Evolutionary conservation across 2,888 invertebrate species (phyloP).

Genomic region (Oligia latruncula): DNA sequence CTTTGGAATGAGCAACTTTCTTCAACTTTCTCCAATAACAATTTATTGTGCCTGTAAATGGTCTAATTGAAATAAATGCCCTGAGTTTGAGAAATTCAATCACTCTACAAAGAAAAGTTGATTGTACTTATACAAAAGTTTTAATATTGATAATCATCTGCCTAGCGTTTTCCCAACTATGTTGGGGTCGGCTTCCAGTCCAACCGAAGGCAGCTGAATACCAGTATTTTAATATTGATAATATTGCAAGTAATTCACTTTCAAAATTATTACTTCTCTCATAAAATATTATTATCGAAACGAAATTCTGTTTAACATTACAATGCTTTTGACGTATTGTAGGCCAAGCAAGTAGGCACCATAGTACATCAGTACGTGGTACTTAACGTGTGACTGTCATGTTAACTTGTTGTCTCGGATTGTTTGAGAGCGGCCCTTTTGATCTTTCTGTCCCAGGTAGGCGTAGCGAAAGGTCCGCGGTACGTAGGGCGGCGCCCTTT

Average conservation of each 20-base stretch:
- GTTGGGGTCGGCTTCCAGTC: too few species aligned
- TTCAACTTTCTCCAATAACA: neutral
- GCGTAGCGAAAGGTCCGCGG: neutral
- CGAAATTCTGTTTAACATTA: neutral
- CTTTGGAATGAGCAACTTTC: neutral
- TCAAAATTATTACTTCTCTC: neutral
- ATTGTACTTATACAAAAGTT: too few species aligned
- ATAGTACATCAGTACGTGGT: neutral
- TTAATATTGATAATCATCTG: too few species aligned
- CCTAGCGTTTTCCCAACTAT: too few species aligned
- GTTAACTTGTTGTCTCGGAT: neutral
- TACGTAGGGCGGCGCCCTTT: slow-evolving; percentile 24
- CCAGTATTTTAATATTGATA: too few species aligned
- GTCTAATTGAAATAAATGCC: too few species aligned
- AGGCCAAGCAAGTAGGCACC: too few species aligned
- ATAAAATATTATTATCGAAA: neutral
- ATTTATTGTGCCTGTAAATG: neutral
- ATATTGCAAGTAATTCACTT: neutral
- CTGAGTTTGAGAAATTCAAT: neutral
- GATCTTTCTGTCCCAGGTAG: neutral
- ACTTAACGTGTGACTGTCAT: too few species aligned
- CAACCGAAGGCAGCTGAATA: too few species aligned
- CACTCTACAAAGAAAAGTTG: neutral
- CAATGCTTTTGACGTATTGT: neutral
- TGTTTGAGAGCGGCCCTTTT: slow-evolving; percentile 12